Base-by-base conservation (phyloP, 1,140 invertebrate genomes). In the Aethina tumida region DNA sequence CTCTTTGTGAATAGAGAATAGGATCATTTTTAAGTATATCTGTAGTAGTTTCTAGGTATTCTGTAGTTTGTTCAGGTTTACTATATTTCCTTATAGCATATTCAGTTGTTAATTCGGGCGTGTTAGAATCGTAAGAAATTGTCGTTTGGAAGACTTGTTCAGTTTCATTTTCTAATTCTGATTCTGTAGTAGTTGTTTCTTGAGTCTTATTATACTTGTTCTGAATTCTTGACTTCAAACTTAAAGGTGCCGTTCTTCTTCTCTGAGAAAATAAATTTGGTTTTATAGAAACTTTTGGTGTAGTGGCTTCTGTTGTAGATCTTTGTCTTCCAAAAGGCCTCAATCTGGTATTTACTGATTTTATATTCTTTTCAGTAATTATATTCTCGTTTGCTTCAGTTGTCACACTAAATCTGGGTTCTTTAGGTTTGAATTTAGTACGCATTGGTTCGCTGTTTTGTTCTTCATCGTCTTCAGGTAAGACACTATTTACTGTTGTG, bases 1-100 rank as follows among this genome's bases (percentile, higher is more conserved):
- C 70, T 34, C 71, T 55, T 54, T 73, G 69, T 1, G 71, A 73
- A 36, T 59, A 48, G 3, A 49, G 8, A 27, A 53, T 49, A 18
- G 53, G 44, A 28, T 59, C 58, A 39, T 45, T 47, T 26, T 55
- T 53, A 14, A 50, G 24, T 30, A 50, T 36, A 28, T 59, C 56
- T 22, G n/a, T n/a, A n/a, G n/a, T n/a, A n/a, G n/a, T n/a, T n/a
- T n/a, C n/a, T n/a, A n/a, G n/a, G n/a, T n/a, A n/a, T n/a, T n/a
- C n/a, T n/a, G n/a, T n/a, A n/a, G n/a, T n/a, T n/a, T n/a, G n/a
- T n/a, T n/a, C n/a, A n/a, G n/a, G n/a, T n/a, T n/a, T n/a, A n/a
- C n/a, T n/a, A n/a, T n/a, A n/a, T n/a, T n/a, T n/a, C n/a, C n/a
- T n/a, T n/a, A n/a, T n/a, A n/a, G n/a, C n/a, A n/a, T n/a, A n/a